Conservation (phyloP, 37 sponge, comb jelly and placozoan species). For the Cladorhizidae sp. region DNA sequence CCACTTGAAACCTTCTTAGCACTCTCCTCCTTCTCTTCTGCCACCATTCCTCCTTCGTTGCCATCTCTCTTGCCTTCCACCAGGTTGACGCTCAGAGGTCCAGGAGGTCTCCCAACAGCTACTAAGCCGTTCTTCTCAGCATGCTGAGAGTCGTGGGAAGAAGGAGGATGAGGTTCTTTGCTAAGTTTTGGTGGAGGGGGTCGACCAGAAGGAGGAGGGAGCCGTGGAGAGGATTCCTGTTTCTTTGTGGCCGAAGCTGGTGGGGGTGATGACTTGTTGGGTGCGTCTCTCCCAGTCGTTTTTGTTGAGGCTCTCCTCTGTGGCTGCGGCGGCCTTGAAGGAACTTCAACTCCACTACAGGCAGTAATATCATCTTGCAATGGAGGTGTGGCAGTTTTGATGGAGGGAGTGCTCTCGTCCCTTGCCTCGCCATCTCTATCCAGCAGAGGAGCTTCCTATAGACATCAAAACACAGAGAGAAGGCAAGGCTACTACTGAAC, state of each 20-base stretch:
- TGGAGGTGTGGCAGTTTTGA: no score
- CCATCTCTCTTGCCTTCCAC: not conserved
- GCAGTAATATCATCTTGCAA: no score
- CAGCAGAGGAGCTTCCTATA: no score
- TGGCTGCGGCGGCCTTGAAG: not conserved
- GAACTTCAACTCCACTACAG: not conserved
- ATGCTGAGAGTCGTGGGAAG: not conserved
- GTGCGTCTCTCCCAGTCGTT: not conserved
- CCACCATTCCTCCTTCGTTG: not conserved
- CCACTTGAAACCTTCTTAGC: not conserved
- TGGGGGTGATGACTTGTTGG: not conserved
- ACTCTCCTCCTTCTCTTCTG: not conserved
- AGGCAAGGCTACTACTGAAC: no score
- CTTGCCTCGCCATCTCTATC: no score
- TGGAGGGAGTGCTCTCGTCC: no score
- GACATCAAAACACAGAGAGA: no score
- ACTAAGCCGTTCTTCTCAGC: not conserved
- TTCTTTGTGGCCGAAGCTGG: not conserved
- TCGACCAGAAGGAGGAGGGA: not conserved
- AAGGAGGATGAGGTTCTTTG: not conserved
- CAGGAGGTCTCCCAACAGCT: not conserved
- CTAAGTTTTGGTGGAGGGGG: slow-evolving; percentile 27
- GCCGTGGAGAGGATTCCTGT: not conserved
- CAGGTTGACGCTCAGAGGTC: not conserved
- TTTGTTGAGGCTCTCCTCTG: slow-evolving; percentile 5